Evolutionary conservation across 2,797 vertebrate genomes (phyloP).

Genomic region (Pipistrellus nathusii): DNA sequence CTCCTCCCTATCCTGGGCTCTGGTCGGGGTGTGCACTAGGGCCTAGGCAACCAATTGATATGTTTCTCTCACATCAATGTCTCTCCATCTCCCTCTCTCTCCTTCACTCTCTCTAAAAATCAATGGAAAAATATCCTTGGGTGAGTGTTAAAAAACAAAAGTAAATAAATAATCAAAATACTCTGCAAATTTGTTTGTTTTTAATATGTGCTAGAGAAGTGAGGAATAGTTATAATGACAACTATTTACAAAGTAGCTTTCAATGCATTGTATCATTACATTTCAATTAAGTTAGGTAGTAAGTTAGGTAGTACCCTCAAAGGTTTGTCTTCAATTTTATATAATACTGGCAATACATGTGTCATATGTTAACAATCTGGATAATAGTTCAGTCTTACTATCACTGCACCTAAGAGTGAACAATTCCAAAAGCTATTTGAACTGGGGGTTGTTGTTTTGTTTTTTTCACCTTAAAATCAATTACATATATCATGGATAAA

Average conservation of each 20-base stretch:
- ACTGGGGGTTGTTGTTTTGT: not conserved
- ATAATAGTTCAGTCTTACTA: not conserved
- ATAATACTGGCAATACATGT: not conserved
- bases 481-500: not conserved
- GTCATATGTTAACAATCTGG: not conserved
- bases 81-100: too few relatives aligned
- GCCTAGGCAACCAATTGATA: too few relatives aligned
- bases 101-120: too few relatives aligned
- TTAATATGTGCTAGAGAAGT: not conserved
- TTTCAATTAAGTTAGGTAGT: slow-evolving; percentile 58
- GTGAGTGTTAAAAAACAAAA: too few relatives aligned
- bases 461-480: slow-evolving; percentile 52
- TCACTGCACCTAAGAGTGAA: not conserved
- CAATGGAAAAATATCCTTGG: too few relatives aligned
- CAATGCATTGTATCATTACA: slow-evolving; percentile 11
- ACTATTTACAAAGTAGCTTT: not conserved
- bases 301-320: slow-evolving; percentile 28
- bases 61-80: too few relatives aligned
- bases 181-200: not conserved
- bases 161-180: not conserved
- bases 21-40: too few relatives aligned
- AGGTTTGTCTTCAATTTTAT: not conserved
- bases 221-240: not conserved
- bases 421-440: not conserved
- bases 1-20: too few relatives aligned